Percentiles rank a stretch among this genome's conserved stretches.
phyloP scores from a whole-genome alignment of 2,797 vertebrate species.

The Eospalax fontanierii region DNA sequence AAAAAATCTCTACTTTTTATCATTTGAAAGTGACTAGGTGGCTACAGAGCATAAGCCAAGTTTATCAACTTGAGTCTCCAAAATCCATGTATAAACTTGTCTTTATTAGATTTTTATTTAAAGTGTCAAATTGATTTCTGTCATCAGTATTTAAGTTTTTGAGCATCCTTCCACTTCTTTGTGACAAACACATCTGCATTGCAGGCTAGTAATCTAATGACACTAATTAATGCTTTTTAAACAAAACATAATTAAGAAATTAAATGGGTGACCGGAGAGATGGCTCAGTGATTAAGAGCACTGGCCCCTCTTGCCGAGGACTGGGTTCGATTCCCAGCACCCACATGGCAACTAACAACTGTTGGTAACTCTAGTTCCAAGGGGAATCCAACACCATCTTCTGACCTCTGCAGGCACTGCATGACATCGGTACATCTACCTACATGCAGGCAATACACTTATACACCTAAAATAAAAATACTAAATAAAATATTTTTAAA shows the following conservation, averaged over 20 bases:
- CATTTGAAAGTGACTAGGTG: conserved; percentile 9
- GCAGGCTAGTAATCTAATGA: not conserved
- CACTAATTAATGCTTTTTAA: conserved; percentile 23
- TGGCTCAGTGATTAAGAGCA: too few relatives aligned
- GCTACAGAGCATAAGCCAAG: not conserved
- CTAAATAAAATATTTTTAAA: not conserved
- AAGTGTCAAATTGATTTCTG: conserved; percentile 21
- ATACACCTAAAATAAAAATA: too few relatives aligned
- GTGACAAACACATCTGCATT: not conserved
- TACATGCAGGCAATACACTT: too few relatives aligned
- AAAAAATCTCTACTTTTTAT: not conserved
- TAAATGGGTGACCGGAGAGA: too few relatives aligned
- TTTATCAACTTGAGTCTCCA: not conserved
- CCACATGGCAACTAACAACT: too few relatives aligned
- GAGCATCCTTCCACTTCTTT: not conserved
- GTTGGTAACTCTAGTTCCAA: too few relatives aligned
- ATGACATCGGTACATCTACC: too few relatives aligned
- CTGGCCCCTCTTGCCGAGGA: too few relatives aligned
- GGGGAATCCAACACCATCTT: too few relatives aligned
- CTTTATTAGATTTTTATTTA: not conserved
- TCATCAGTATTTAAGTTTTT: not conserved
- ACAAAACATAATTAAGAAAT: conserved; percentile 51
- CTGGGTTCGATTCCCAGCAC: too few relatives aligned
- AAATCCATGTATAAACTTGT: not conserved
- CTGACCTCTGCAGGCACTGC: too few relatives aligned